Evolutionary conservation across 2,888 invertebrate species (phyloP).

Genomic region (Thelaira solivaga): DNA sequence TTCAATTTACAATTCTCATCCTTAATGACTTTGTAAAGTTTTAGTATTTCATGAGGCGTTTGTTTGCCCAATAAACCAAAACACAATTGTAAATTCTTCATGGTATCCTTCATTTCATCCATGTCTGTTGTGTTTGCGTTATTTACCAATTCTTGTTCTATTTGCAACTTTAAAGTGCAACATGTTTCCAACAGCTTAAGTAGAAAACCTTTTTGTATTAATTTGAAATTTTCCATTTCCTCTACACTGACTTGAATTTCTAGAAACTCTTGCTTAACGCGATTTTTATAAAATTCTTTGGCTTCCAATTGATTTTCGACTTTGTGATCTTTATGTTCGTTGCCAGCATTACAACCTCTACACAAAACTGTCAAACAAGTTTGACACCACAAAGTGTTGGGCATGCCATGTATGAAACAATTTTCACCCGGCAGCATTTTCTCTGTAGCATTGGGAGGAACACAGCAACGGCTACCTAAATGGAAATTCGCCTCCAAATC

Average conservation of each 20-base stretch:
- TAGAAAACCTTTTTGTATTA: conserved; percentile 85
- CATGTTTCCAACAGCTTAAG: conserved; percentile 86
- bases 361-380: conserved; percentile 82
- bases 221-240: conserved; percentile 84
- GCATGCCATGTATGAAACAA: conserved; percentile 85
- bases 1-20: conserved; percentile 83
- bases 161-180: conserved; percentile 85
- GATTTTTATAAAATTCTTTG: conserved; percentile 82
- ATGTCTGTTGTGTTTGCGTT: conserved; percentile 83
- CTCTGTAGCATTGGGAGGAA: conserved; percentile 55
- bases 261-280: conserved; percentile 82
- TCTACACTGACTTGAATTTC: conserved; percentile 83
- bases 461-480: conserved; percentile 28
- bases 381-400: conserved; percentile 84
- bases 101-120: conserved; percentile 81
- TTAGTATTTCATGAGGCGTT: conserved; percentile 80
- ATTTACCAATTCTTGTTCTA: conserved; percentile 85
- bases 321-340: conserved; percentile 83
- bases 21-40: conserved; percentile 80
- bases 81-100: conserved; percentile 81
- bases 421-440: conserved; percentile 77
- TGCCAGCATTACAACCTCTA: conserved; percentile 82
- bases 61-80: conserved; percentile 79
- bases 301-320: conserved; percentile 83
- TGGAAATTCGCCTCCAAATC: conserved; percentile 30